Base-by-base conservation (phyloP, 2,888 invertebrate genomes). In the Trypoxylon attenuatum region DNA sequence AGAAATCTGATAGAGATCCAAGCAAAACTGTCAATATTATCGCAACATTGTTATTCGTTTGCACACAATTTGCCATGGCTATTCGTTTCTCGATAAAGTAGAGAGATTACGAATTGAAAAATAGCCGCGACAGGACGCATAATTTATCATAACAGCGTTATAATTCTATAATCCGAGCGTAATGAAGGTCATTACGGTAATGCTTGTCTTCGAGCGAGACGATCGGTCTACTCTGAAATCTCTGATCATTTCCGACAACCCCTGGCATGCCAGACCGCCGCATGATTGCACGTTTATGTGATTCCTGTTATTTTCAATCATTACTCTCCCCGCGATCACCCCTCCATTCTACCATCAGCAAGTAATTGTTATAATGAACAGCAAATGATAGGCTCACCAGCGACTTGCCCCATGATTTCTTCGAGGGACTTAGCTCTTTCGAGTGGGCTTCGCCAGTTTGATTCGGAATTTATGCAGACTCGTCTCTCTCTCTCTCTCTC, bases 261-360 rank as follows among this genome's bases (percentile, higher is more conserved):
- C 69, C 61, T 60, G 55, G 65, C 67, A 64, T 70, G 60, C 67
- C 38, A 71, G 73, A 71, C 72, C 69, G 71, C 72, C 59, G 68
- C 66, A 71, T 84, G 81, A 84, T 82, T 84, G 78, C 81, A 84
- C 83, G 82, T 83, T 83, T 84, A 82, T 79, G 61, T 76, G 83
- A 84, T 83, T 84, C 83, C 83, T 84, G 84, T 84, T 84, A 84
- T 84, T 84, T 84, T 82, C 83, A 80, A 83, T 83, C 82, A 83
- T 84, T 84, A 82, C 73, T 77, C 60, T 56, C 62, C 63, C 68
- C 66, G 57, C 53, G 27, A 62, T 25, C 50, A n/a, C 58, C 61
- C 68, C 67, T 54, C 53, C 45, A 25, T 63, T 53, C 58, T 50
- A 51, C 64, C 72, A 74, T 78, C 77, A 65, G 57, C 71, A 67